Percentiles rank a stretch among this genome's conserved stretches.
Conservation (phyloP, 2,797 vertebrate species). For the Phrynocephalus forsythii region DNA sequence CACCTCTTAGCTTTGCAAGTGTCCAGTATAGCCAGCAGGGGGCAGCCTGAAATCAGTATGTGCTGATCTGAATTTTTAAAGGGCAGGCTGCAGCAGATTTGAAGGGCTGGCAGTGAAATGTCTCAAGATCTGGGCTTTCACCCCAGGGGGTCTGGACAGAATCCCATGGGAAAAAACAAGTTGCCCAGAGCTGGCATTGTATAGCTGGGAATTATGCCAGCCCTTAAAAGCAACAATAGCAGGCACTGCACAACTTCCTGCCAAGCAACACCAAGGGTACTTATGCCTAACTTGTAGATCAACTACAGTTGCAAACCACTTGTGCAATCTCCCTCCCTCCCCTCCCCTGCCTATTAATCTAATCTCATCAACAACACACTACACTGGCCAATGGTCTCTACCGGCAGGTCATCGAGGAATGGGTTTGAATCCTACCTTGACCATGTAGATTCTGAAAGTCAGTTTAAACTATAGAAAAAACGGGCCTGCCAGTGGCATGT, state of each 20-base stretch:
- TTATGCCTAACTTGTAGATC: neutral
- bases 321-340: neutral
- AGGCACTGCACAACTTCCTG: constrained; percentile 30
- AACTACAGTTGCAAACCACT: neutral
- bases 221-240: constrained; percentile 21
- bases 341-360: neutral
- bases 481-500: neutral
- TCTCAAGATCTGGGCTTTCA: neutral
- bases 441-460: neutral
- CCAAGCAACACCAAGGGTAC: constrained; percentile 13
- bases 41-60: neutral
- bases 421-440: neutral
- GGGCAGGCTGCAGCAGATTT: neutral
- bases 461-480: no score
- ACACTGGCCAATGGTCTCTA: no score
- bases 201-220: constrained; percentile 24
- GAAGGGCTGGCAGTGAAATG: constrained; percentile 5
- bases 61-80: no score
- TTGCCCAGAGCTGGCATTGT: constrained; percentile 17
- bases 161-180: constrained; percentile 40
- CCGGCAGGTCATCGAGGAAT: neutral
- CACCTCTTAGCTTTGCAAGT: neutral
- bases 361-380: neutral
- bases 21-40: neutral
- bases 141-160: constrained; percentile 27